Evolutionary conservation across 2,113 vertebrate species (phyloP), one percentile per base, ranked within the genome.

Genomic region (Apteryx owenii): DNA sequence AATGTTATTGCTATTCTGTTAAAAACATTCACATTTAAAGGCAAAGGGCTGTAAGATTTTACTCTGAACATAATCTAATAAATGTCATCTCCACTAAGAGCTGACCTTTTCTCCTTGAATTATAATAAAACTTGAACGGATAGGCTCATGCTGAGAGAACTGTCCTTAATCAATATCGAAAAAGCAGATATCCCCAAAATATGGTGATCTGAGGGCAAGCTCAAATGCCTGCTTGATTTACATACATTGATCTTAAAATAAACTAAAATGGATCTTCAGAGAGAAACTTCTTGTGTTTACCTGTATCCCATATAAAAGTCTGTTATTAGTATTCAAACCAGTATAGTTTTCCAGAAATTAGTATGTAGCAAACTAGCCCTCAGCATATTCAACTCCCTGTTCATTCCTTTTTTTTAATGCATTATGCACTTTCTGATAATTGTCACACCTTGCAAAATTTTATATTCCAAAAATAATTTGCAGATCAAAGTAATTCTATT

Each of bases 91-190:
- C 71, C 60, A 50, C 54, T 81, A 83, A 90, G 42, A 79, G 17
- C 25, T 94, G 90, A 93, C 65, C n/a, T 97, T 94, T 94, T 92
- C 46, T 86, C 69, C 61, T 90, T 84, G 19, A 88, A 73, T 36
- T 85, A 31, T 28, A 79, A 60, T 44, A 81, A 79, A 90, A 95
- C 11, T 54, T 51, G 42, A 92, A 77, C 12, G 5, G 3, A 38
- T 31, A 91, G 28, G 4, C 33, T 93, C 48, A 22, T 66, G 22
- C 20, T 72, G 48, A 79, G 38, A 92, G 31, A 89, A 62, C n/a
- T 78, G 40, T 50, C 42, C 50, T 82, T 85, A 81, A 89, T 58
- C 62, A 80, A n/a, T 56, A 77, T 26, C 62, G 36, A 95, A 87
- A 68, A 79, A 54, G 12, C 21, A 90, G 81, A 69, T 83, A 78